Conservation (phyloP, 2,888 invertebrate species). For the Sphecodes monilicornis region DNA sequence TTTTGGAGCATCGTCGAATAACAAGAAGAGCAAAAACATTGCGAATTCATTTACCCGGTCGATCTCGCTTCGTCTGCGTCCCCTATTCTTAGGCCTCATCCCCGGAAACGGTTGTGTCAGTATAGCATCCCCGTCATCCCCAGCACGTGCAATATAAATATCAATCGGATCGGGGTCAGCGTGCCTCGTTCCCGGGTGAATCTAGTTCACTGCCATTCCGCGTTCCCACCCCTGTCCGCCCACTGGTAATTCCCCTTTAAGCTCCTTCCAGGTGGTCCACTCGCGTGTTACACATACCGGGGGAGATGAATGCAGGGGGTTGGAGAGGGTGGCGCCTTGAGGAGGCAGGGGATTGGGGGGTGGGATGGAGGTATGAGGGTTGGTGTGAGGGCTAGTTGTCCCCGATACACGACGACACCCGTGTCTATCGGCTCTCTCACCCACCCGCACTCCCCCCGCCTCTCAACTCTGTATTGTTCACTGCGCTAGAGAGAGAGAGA, state of each 20-base stretch:
- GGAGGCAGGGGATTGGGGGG: constrained; percentile 27
- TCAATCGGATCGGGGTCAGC: constrained; percentile 18
- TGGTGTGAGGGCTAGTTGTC: constrained; percentile 43
- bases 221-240: constrained; percentile 22
- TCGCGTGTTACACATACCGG: constrained; percentile 69
- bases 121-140: background rate
- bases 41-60: background rate
- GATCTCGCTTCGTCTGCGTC: background rate
- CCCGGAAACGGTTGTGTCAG: background rate
- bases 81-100: background rate
- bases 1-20: background rate
- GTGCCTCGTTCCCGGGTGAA: constrained; percentile 15
- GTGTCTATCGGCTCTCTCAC: constrained; percentile 42
- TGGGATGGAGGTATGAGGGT: background rate
- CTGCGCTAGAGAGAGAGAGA: constrained; percentile 10
- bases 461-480: constrained; percentile 36
- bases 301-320: constrained; percentile 54
- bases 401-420: constrained; percentile 60
- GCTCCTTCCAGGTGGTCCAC: constrained; percentile 68
- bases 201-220: constrained; percentile 11
- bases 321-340: constrained; percentile 62
- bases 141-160: constrained; percentile 23
- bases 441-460: background rate
- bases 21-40: background rate
- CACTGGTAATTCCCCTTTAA: constrained; percentile 69